Conservation (phyloP, 2,797 vertebrate species). For the Apodemus agrarius region DNA sequence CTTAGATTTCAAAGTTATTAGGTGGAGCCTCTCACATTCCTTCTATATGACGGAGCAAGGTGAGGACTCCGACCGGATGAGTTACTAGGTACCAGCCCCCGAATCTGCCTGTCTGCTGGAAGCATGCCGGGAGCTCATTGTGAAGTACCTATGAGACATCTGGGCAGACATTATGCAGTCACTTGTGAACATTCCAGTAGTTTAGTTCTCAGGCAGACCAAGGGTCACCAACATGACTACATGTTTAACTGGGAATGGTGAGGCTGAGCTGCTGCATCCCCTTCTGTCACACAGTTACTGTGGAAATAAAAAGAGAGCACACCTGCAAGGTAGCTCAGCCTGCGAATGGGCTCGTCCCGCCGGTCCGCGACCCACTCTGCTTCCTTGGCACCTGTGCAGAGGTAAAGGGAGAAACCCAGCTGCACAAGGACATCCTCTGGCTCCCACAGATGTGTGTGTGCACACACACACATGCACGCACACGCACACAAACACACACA, state of each 20-base stretch:
- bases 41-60: neutral
- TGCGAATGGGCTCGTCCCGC: neutral
- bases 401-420: neutral
- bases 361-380: neutral
- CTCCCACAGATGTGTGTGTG: neutral
- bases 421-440: neutral
- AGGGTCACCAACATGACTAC: neutral
- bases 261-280: neutral
- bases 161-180: neutral
- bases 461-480: too few species aligned
- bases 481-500: neutral
- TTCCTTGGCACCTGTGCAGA: neutral
- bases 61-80: neutral
- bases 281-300: neutral
- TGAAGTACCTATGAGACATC: neutral
- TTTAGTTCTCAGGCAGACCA: neutral
- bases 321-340: neutral
- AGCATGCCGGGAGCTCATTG: neutral
- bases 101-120: neutral
- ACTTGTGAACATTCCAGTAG: neutral
- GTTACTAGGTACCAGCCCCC: too few species aligned
- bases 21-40: neutral
- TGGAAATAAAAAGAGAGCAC: neutral
- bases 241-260: neutral
- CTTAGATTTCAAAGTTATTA: constrained; percentile 11